These are phyloP conservation scores for Stenodera caucasica DNA, from an alignment of 2,888 invertebrate genomes.

Conservation along the genomic window DNA sequence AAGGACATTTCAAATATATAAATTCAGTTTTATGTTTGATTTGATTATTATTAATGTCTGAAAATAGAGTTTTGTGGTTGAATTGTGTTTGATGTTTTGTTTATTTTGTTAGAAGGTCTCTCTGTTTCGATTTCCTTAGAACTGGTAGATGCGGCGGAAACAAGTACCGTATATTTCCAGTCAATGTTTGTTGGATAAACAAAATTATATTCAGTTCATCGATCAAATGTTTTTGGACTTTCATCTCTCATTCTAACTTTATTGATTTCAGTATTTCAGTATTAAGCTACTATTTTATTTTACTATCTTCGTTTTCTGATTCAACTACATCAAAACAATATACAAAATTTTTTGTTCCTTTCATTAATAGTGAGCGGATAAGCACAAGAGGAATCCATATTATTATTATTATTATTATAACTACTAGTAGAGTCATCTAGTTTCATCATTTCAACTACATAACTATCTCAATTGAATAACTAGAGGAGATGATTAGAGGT, in stretches of 20 bases:
- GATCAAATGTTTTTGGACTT: constrained; percentile 37
- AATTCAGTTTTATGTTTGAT: no score
- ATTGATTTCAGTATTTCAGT: constrained; percentile 25
- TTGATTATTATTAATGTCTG: no score
- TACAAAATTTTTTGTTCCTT: no score
- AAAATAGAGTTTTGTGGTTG: no score
- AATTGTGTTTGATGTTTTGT: no score
- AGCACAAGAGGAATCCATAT: constrained; percentile 21
- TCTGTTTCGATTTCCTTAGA: not conserved
- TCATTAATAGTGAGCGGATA: constrained; percentile 25
- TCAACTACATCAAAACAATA: no score
- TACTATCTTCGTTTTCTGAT: no score
- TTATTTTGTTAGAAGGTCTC: no score
- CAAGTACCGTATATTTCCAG: constrained; percentile 1
- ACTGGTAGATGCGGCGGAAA: not conserved
- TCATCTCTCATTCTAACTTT: constrained; percentile 27
- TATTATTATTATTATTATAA: no score
- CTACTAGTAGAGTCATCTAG: constrained; percentile 21
- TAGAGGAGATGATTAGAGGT: constrained; percentile 21
- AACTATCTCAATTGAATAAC: constrained; percentile 15
- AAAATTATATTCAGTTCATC: constrained; percentile 39
- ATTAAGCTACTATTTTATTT: no score
- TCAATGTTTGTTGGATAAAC: constrained; percentile 37
- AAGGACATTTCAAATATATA: no score
- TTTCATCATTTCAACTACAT: constrained; percentile 18